Base-by-base conservation (phyloP, 2,113 vertebrate genomes). In the Oryzias curvinotus region DNA sequence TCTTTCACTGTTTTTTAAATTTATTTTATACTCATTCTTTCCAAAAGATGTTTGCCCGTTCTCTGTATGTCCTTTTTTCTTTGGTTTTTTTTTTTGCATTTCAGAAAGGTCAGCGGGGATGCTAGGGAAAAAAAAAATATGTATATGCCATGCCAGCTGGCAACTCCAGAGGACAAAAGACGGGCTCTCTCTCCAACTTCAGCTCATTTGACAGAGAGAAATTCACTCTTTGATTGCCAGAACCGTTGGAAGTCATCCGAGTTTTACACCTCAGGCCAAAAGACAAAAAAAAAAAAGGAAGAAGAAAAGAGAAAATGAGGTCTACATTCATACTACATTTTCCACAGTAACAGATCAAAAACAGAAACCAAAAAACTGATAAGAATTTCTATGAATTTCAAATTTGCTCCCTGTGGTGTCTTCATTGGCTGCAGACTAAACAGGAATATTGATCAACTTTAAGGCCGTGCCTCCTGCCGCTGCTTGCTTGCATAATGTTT, bases 361-460 rank as follows among this genome's bases (percentile, higher is more conserved):
- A 68, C 56, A 70, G 51, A 61, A 25, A 77, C 52, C 52, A 58
- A 26, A 81, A 63, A 52, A 73, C 83, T 85, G 84, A 88, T 80
- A 87, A 85, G 76, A 71, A 82, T 89, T 88, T 79, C 80, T 83
- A 88, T 87, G 80, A 84, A 89, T 89, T 89, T 86, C 70, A 81
- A 88, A 85, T 78, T 55, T 71, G 66, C 65, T 75, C 69, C 68
- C 82, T 44, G 62, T 61, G 63, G 75, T 75, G 76, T 18, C 52
- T 17, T 51, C 52, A 58, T 62, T 80, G 77, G 78, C 82, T 74
- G 72, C 72, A 68, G 55, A 78, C 52, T 62, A 69, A 66, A 75
- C 54, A 62, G 68, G 84, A 87, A 88, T 85, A 85, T 72, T 70
- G 81, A 87, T 78, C 71, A 43, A 68, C 57, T 14, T 59, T 5